Conservation (phyloP, 2,888 invertebrate species). For the Tetramorium bicarinatum region DNA sequence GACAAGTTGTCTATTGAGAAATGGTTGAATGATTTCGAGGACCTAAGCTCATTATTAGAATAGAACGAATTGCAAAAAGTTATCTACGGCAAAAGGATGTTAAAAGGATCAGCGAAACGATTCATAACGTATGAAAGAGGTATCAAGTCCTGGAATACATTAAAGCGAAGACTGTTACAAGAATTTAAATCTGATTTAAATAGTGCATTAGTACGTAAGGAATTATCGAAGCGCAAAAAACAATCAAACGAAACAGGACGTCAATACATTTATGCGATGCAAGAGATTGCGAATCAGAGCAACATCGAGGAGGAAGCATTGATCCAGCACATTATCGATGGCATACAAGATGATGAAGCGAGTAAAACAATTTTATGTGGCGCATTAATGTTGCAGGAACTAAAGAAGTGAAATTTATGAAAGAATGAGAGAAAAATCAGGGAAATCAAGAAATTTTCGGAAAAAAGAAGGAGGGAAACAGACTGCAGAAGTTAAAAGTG, state of each 20-base stretch:
- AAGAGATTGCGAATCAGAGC: slow-evolving; percentile 64
- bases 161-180: slow-evolving; percentile 52
- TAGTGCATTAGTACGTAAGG: slow-evolving; percentile 62
- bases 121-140: slow-evolving; percentile 57
- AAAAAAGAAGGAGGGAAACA: too few relatives aligned
- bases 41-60: neutral
- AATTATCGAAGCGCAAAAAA: slow-evolving; percentile 56
- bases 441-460: too few relatives aligned
- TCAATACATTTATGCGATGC: slow-evolving; percentile 67
- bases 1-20: neutral
- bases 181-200: slow-evolving; percentile 63
- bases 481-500: too few relatives aligned
- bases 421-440: too few relatives aligned
- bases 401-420: too few relatives aligned
- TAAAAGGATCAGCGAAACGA: slow-evolving; percentile 65
- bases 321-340: slow-evolving; percentile 52
- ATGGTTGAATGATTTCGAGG: neutral
- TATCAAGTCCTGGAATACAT: slow-evolving; percentile 49
- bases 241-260: slow-evolving; percentile 54
- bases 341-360: slow-evolving; percentile 50
- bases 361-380: slow-evolving; percentile 62
- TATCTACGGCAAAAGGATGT: slow-evolving; percentile 53
- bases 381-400: neutral
- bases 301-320: slow-evolving; percentile 62
- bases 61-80: neutral